phyloP scores from a whole-genome alignment of 2,888 invertebrate species.

The Lycocerus yunnanus region DNA sequence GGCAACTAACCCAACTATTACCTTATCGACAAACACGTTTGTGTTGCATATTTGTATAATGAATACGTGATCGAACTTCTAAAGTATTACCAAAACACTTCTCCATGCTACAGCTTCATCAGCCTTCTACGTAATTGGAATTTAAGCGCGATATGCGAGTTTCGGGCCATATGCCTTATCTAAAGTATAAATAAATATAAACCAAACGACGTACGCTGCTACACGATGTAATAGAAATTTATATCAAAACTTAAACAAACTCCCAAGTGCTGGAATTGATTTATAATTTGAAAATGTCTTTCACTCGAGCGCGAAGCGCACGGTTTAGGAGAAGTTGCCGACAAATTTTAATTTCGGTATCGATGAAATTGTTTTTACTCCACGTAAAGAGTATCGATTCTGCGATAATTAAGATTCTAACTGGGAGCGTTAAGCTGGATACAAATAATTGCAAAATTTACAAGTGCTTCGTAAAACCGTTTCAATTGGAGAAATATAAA shows the following conservation, averaged over 20 bases:
- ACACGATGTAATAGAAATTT: background rate
- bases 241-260: background rate
- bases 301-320: background rate
- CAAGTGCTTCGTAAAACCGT: background rate
- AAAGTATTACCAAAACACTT: constrained; percentile 6
- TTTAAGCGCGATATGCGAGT: background rate
- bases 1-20: background rate
- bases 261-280: background rate
- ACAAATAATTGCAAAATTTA: background rate
- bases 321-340: background rate
- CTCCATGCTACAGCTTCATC: background rate
- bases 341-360: background rate
- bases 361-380: background rate
- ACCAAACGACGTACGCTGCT: background rate
- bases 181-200: constrained; percentile 2
- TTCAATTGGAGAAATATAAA: background rate
- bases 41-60: constrained; percentile 7
- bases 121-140: background rate
- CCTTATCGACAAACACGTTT: background rate
- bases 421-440: background rate
- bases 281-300: background rate
- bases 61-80: constrained; percentile 18
- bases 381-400: background rate
- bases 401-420: background rate
- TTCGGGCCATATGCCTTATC: background rate